Conservation (phyloP, 2,113 vertebrate species). For the Sorex araneus region DNA sequence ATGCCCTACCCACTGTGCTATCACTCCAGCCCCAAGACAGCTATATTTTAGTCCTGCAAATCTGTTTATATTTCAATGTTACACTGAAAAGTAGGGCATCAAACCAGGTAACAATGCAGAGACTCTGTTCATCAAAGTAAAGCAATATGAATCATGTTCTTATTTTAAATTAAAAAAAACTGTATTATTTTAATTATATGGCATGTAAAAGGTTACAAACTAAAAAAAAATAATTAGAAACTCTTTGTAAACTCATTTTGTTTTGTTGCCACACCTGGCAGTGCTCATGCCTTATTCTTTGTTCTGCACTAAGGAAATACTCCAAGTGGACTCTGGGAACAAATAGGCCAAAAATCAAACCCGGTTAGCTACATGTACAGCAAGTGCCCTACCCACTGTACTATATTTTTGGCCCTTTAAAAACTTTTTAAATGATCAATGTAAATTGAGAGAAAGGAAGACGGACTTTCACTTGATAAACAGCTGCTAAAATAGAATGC, state of each 20-base stretch:
- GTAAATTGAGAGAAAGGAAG: neutral
- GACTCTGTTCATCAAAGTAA: slow-evolving; percentile 1
- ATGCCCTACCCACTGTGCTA: too few relatives aligned
- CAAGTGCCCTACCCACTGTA: too few relatives aligned
- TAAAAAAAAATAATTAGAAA: slow-evolving; percentile 5
- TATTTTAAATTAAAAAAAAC: too few relatives aligned
- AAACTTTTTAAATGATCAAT: neutral
- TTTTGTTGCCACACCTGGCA: too few relatives aligned
- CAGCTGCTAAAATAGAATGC: neutral
- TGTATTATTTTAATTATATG: neutral
- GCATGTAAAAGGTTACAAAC: neutral
- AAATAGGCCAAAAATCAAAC: too few relatives aligned
- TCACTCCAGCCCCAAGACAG: neutral
- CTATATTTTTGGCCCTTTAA: too few relatives aligned
- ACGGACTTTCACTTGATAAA: neutral
- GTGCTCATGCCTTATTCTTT: too few relatives aligned
- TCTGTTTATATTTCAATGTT: slow-evolving; percentile 58
- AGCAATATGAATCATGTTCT: neutral
- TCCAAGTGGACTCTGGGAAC: too few relatives aligned
- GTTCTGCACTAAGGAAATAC: too few relatives aligned
- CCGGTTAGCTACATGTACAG: too few relatives aligned
- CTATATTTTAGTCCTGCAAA: slow-evolving; percentile 55
- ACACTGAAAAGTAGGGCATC: slow-evolving; percentile 48
- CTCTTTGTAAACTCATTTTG: neutral
- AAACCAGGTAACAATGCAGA: neutral